These are phyloP conservation scores for Chymomyza procnemis DNA, from an alignment of 2,888 invertebrate genomes.

Conservation along the genomic window DNA sequence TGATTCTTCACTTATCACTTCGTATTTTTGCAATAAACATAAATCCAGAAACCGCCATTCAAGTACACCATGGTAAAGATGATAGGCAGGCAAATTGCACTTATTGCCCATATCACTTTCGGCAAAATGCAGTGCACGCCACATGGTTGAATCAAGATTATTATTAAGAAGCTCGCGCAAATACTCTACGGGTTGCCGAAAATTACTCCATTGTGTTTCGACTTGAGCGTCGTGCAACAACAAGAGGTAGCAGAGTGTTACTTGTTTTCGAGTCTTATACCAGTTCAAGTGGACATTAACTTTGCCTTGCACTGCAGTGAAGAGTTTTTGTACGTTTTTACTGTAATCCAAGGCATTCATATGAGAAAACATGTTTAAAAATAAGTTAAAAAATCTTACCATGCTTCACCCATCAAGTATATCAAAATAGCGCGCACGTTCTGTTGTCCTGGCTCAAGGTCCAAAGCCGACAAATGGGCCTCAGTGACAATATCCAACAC, in stretches of 20 bases:
- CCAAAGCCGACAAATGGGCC: constrained; percentile 48
- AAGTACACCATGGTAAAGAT: constrained; percentile 75
- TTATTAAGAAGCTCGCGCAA: constrained; percentile 65
- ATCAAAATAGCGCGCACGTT: constrained; percentile 40
- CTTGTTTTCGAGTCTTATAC: constrained; percentile 63
- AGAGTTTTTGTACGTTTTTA: constrained; percentile 72
- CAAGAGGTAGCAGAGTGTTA: constrained; percentile 69
- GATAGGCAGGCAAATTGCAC: constrained; percentile 74
- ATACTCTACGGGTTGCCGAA: constrained; percentile 42
- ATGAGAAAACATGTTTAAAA: not conserved
- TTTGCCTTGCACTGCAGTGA: constrained; percentile 54
- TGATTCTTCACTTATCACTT: not conserved
- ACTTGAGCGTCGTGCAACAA: constrained; percentile 48
- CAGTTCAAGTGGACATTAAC: constrained; percentile 33
- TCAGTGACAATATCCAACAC: constrained; percentile 26
- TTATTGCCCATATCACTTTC: constrained; percentile 74
- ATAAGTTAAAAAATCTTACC: constrained; percentile 49
- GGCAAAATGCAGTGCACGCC: constrained; percentile 70
- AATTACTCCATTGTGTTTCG: constrained; percentile 32
- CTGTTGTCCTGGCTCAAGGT: constrained; percentile 60
- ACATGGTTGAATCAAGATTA: constrained; percentile 55
- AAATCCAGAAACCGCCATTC: constrained; percentile 78
- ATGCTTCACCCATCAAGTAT: constrained; percentile 68
- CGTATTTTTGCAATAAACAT: constrained; percentile 59
- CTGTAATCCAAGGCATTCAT: constrained; percentile 37